phyloP scores from a whole-genome alignment of 2,888 invertebrate genomes.

The Eupithecia dodoneata region DNA sequence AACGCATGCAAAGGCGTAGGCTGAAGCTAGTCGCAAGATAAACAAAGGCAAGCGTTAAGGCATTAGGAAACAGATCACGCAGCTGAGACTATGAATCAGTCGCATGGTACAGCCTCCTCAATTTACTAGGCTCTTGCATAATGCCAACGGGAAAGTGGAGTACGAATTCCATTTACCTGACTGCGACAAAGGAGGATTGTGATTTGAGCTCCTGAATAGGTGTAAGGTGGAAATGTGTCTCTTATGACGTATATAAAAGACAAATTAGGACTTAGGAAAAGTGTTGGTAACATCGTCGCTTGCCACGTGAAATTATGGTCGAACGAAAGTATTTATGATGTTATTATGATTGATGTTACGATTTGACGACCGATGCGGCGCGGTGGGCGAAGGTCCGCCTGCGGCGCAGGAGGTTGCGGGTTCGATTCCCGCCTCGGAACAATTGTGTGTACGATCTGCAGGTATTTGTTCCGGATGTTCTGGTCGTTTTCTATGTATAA shows the following conservation, averaged over 20 bases:
- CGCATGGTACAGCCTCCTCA: constrained; percentile 41
- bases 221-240: not conserved
- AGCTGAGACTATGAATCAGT: constrained; percentile 32
- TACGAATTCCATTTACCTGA: constrained; percentile 9
- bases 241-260: too few species aligned
- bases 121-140: constrained; percentile 29
- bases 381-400: too few species aligned
- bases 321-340: not conserved
- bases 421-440: too few species aligned
- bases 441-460: too few species aligned
- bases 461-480: too few species aligned
- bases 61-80: constrained; percentile 38
- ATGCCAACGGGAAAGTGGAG: constrained; percentile 16
- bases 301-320: not conserved
- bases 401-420: too few species aligned
- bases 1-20: not conserved
- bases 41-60: constrained; percentile 11
- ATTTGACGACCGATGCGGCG: too few species aligned
- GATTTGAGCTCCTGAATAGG: not conserved
- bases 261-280: too few species aligned
- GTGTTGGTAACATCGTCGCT: not conserved
- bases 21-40: not conserved
- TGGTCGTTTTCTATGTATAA: too few species aligned
- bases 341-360: too few species aligned
- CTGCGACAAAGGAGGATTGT: constrained; percentile 1